Evolutionary conservation across 2,113 vertebrate genomes (phyloP).

Genomic region (Athene cunicularia): DNA sequence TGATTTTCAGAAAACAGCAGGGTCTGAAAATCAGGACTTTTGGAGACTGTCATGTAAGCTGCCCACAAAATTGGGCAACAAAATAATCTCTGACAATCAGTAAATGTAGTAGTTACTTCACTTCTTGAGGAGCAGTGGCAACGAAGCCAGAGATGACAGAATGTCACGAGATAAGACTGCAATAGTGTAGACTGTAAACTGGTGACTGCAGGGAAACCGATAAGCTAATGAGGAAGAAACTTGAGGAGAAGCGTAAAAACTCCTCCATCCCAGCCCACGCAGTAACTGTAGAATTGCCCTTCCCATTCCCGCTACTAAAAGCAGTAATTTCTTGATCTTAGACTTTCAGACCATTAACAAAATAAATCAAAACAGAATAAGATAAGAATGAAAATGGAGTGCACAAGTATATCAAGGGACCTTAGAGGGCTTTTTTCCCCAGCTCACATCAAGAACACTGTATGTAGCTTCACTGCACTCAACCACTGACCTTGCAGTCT

Average conservation of each 20-base stretch:
- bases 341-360: background rate
- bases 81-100: rapidly evolving
- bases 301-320: background rate
- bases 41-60: background rate
- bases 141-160: background rate
- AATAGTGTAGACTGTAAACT: background rate
- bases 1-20: background rate
- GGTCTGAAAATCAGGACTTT: background rate
- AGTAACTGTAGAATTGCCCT: background rate
- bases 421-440: background rate
- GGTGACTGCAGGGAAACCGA: background rate
- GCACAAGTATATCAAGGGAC: background rate
- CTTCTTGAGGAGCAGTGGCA: background rate
- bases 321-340: background rate
- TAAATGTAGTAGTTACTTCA: background rate
- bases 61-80: background rate
- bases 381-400: background rate
- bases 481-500: rapidly evolving
- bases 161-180: background rate
- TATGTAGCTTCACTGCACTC: rapidly evolving
- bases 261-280: background rate
- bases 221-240: slow-evolving; percentile 15
- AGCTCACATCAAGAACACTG: background rate
- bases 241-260: slow-evolving; percentile 5
- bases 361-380: background rate